A percentile compares a stretch with the other conserved stretches of the same genome.
Evolutionary conservation across 1,140 invertebrate genomes (phyloP).

Genomic region (Bombus huntii): DNA sequence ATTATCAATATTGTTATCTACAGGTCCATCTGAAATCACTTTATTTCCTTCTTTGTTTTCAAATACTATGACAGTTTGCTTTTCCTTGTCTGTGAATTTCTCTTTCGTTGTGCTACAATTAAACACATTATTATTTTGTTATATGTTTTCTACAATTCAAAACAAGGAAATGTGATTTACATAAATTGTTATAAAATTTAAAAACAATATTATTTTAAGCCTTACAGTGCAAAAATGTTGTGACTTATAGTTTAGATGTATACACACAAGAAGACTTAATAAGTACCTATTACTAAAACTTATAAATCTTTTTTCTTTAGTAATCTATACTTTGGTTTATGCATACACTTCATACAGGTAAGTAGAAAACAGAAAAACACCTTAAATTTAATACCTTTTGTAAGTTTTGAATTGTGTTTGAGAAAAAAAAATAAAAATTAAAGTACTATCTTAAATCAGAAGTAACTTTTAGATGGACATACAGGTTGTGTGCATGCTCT

Average conservation of each 20-base stretch:
- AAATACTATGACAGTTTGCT: conserved; percentile 9
- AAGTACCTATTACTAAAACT: neutral
- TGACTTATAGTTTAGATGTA: conserved; percentile 3
- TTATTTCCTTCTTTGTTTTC: neutral
- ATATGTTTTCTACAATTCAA: neutral
- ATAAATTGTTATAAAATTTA: neutral
- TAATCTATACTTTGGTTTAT: neutral
- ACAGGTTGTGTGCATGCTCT: conserved; percentile 52
- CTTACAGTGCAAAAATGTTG: neutral
- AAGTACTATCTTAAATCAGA: conserved; percentile 17
- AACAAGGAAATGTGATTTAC: no score
- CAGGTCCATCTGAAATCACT: neutral
- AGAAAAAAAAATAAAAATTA: neutral
- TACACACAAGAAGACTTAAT: conserved; percentile 11
- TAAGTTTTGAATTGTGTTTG: neutral
- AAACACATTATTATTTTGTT: neutral
- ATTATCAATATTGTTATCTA: conserved; percentile 11
- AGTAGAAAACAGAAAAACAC: neutral
- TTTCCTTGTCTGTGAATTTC: conserved; percentile 3
- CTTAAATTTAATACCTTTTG: neutral
- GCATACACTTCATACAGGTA: neutral
- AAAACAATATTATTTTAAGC: neutral
- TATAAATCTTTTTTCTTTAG: neutral
- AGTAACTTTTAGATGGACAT: conserved; percentile 34
- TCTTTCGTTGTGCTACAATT: conserved; percentile 26